These are phyloP conservation scores for Silurus meridionalis DNA, from an alignment of 2,113 vertebrate species.

Conservation along the genomic window DNA sequence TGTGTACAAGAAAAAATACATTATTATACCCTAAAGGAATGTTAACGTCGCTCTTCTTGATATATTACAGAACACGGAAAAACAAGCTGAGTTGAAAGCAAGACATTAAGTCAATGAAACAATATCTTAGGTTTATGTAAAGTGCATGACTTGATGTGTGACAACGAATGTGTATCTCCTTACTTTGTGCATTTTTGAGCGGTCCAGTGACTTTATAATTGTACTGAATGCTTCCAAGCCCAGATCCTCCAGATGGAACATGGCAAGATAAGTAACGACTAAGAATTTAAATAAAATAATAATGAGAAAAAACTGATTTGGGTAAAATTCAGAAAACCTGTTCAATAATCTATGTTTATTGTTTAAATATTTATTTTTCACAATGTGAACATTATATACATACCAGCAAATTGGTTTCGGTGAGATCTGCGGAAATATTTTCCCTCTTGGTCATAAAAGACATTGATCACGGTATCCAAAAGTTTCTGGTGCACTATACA, in stretches of 20 bases:
- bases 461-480: slow-evolving; percentile 77
- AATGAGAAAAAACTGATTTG: neutral
- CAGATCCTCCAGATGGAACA: slow-evolving; percentile 81
- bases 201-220: slow-evolving; percentile 80
- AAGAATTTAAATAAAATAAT: slow-evolving; percentile 51
- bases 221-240: slow-evolving; percentile 77
- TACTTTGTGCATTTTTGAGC: slow-evolving; percentile 80
- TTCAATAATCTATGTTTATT: neutral
- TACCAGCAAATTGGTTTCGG: slow-evolving; percentile 78
- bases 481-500: slow-evolving; percentile 79
- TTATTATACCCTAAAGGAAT: neutral
- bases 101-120: neutral
- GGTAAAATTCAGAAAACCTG: neutral
- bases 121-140: neutral
- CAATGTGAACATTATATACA: slow-evolving; percentile 52
- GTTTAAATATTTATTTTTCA: neutral
- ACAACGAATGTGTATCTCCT: slow-evolving; percentile 42
- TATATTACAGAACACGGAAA: neutral
- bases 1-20: neutral
- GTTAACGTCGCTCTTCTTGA: neutral
- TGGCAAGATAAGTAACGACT: slow-evolving; percentile 87
- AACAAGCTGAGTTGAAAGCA: neutral
- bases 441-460: slow-evolving; percentile 78
- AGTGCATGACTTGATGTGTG: neutral
- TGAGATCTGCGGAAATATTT: slow-evolving; percentile 69